Evolutionary conservation across 2,113 vertebrate genomes (phyloP), one percentile per base, ranked within the genome.

Genomic region (Craseonycteris thonglongyai): DNA sequence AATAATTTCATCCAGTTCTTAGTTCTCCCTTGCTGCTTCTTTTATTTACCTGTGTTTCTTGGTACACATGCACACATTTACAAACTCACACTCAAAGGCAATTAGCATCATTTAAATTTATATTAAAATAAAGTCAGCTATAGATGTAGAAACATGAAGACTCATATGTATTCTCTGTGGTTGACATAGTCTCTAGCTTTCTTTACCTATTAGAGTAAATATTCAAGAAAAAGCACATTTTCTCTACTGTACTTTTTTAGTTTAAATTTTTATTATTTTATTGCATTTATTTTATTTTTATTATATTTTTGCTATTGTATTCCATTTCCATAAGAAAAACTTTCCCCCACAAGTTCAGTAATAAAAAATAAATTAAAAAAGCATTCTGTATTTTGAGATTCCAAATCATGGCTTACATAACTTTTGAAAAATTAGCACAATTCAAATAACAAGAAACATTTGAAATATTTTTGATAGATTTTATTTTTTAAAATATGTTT

Each of bases 1-100:
- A 94, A 88, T 88, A 72, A 93, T 93, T 95, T 80, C 47, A 87
- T 74, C 38, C 56, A 71, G 33, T 94, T 96, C 56, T 65, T 88
- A 56, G 14, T 35, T 38, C 47, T 75, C 18, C 47, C 58, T 68
- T 42, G 6, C 28, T 47, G 40, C 54, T 74, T 4, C 45, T 11
- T 85, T 79, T 88, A 90, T 95, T 75, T 95, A 65, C 92, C 54
- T 83, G 30, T 66, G n/a, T 81, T 65, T 16, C 66, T 93, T 24
- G 21, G 38, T 49, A 71, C 49, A 59, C 40, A 51, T 4, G 0
- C 28, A 49, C 35, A 63, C 12, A 42, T 30, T 86, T 54, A 86
- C 63, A 91, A 42, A 42, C 38, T 75, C 86, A 86, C 56, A 45
- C 38, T 69, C 78, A 79, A 89, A 84, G 72, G 90, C 45, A 94